phyloP scores from a whole-genome alignment of 92 coral and sea anemone species.

The Scolanthus callimorphus region DNA sequence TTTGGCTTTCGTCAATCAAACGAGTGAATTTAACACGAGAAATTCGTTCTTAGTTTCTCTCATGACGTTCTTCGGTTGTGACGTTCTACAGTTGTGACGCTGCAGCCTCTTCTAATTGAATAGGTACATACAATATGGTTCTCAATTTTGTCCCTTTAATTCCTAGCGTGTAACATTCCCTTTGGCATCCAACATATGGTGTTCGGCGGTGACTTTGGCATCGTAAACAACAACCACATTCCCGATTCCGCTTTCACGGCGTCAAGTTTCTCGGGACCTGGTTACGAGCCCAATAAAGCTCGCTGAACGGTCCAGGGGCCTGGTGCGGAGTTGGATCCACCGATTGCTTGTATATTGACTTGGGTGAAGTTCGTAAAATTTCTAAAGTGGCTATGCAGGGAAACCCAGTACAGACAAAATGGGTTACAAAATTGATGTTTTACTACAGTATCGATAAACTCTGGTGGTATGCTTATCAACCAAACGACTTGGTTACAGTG shows the following conservation, averaged over 20 bases:
- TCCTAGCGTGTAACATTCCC: too few species aligned
- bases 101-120: too few species aligned
- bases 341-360: constrained; percentile 32
- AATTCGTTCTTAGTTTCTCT: too few species aligned
- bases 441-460: constrained; percentile 42
- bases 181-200: too few species aligned
- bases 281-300: constrained; percentile 30
- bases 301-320: constrained; percentile 43
- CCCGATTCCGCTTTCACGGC: constrained; percentile 34
- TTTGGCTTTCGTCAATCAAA: too few species aligned
- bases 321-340: constrained; percentile 41
- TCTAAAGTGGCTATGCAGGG: constrained; percentile 46
- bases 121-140: too few species aligned
- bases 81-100: too few species aligned
- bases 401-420: constrained; percentile 14
- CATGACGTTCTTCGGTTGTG: too few species aligned
- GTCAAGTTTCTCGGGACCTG: constrained; percentile 32
- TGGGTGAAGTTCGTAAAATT: constrained; percentile 25
- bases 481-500: too few species aligned
- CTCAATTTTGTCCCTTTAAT: too few species aligned
- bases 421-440: constrained; percentile 25
- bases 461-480: constrained; percentile 29
- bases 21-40: too few species aligned
- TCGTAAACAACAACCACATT: constrained; percentile 26
- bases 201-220: too few species aligned